Evolutionary conservation across 1,140 invertebrate genomes (phyloP).

Genomic region (Zaprionus nigranus): DNA sequence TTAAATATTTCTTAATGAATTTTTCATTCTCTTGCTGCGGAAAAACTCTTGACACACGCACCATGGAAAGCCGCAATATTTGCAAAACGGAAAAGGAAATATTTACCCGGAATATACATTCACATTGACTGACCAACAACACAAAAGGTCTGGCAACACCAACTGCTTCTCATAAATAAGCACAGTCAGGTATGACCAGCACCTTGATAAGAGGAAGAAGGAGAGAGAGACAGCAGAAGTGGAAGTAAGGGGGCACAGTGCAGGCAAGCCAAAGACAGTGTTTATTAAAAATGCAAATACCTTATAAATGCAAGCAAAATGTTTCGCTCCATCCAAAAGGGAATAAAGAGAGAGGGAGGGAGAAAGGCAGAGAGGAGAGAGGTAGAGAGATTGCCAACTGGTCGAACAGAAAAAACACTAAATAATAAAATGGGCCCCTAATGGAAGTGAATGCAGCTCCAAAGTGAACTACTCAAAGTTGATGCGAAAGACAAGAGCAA

Average conservation of each 20-base stretch:
- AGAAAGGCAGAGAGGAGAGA: background rate
- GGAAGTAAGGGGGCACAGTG: background rate
- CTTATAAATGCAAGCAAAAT: conserved; percentile 73
- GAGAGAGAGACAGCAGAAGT: background rate
- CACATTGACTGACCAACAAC: conserved; percentile 10
- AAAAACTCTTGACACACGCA: conserved; percentile 26
- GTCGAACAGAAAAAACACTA: conserved; percentile 36
- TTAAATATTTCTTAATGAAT: conserved; percentile 80
- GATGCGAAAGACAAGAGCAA: conserved; percentile 13
- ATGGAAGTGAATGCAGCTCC: conserved; percentile 11
- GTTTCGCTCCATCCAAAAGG: conserved; percentile 36
- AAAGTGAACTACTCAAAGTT: conserved; percentile 16
- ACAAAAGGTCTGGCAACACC: background rate
- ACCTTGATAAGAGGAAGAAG: conserved; percentile 1
- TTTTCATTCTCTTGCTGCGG: conserved; percentile 47
- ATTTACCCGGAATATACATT: conserved; percentile 43
- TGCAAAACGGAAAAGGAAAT: conserved; percentile 51
- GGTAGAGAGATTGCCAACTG: conserved; percentile 12
- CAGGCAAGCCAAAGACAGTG: conserved; percentile 45
- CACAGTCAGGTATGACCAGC: background rate
- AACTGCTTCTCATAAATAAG: background rate
- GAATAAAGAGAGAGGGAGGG: background rate
- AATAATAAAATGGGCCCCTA: conserved; percentile 58
- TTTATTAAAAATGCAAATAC: conserved; percentile 74
- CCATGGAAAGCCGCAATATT: conserved; percentile 24